These are phyloP conservation scores for Stenchaetothrips biformis DNA, from an alignment of 2,888 invertebrate species.

Conservation along the genomic window DNA sequence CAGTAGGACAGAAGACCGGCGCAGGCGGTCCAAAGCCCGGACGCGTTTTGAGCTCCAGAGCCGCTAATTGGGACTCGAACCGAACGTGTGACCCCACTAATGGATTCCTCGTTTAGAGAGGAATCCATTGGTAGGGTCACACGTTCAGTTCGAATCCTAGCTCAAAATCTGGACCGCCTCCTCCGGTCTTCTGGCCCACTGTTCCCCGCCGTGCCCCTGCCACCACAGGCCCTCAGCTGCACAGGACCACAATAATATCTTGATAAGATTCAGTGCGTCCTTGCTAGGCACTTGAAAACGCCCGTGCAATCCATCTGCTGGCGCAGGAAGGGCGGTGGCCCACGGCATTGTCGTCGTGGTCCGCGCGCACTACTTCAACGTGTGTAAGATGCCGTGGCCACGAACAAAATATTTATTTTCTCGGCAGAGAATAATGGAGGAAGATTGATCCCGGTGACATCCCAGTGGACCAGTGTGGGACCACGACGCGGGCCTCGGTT, in stretches of 20 bases:
- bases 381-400: not conserved
- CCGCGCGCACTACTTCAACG: not conserved
- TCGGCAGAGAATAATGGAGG: not conserved
- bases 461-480: not conserved
- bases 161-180: too few relatives aligned
- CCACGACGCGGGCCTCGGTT: not conserved
- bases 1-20: too few relatives aligned
- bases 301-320: conserved; percentile 15
- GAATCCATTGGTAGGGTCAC: too few relatives aligned
- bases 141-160: too few relatives aligned
- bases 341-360: not conserved
- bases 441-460: conserved; percentile 13
- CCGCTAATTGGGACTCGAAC: too few relatives aligned
- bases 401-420: conserved; percentile 21
- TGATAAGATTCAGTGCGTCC: conserved; percentile 5
- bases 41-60: too few relatives aligned
- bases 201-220: too few relatives aligned
- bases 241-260: not conserved
- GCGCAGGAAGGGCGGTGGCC: not conserved
- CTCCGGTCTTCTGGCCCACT: too few relatives aligned
- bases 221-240: not conserved
- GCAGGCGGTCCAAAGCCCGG: too few relatives aligned
- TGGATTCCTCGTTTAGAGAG: too few relatives aligned
- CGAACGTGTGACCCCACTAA: too few relatives aligned
- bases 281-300: not conserved